Percentiles rank a stretch among this genome's conserved stretches.
phyloP scores from a whole-genome alignment of 2,113 vertebrate genomes.

The Gyps fulvus region DNA sequence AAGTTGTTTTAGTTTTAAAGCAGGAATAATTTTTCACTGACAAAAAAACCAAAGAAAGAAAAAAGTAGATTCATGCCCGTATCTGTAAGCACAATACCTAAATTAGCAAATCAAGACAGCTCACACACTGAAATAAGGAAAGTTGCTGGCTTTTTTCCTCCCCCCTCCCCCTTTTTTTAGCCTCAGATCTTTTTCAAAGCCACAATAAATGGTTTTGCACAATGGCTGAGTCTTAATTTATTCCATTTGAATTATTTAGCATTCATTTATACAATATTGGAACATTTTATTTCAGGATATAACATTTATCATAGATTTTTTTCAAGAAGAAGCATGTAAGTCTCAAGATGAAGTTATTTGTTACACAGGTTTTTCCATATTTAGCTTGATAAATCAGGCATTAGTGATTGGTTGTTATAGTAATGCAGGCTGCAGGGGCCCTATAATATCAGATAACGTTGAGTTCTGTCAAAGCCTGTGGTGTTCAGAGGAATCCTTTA shows the following conservation, averaged over 20 bases:
- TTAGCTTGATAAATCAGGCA: background rate
- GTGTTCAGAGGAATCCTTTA: background rate
- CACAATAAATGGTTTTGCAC: background rate
- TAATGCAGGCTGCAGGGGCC: background rate
- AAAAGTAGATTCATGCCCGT: background rate
- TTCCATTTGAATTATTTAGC: conserved; percentile 30
- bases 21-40: background rate
- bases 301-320: background rate
- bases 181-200: background rate
- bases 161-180: fast-evolving
- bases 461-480: background rate
- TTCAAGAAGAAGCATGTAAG: background rate
- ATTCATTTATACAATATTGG: background rate
- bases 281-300: conserved; percentile 5
- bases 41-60: background rate
- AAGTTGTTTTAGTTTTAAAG: background rate
- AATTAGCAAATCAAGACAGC: background rate
- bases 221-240: background rate
- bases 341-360: background rate
- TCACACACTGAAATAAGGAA: background rate
- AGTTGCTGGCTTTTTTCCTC: background rate
- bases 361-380: background rate
- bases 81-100: background rate
- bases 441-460: background rate
- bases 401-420: background rate